A percentile compares a stretch with the other conserved stretches of the same genome.
Evolutionary conservation across 2,888 invertebrate genomes (phyloP).

Genomic region (Strigamia transsilvanica): DNA sequence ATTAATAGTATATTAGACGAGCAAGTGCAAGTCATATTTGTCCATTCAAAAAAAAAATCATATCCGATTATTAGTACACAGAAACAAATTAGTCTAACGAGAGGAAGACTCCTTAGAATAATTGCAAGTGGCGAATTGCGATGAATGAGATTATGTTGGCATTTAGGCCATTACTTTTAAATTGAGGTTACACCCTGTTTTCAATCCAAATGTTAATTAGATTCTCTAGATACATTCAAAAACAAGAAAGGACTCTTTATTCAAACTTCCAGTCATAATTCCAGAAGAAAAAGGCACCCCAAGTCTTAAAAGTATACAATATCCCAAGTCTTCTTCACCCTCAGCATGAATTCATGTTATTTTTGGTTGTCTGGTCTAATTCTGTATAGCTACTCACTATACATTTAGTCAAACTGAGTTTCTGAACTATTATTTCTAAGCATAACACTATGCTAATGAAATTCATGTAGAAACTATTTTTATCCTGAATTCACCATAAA

Average conservation of each 20-base stretch:
- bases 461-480: too few relatives aligned
- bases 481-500: too few relatives aligned
- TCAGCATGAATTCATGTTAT: neutral
- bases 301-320: neutral
- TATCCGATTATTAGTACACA: neutral
- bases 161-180: constrained; percentile 30
- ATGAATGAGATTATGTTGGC: neutral
- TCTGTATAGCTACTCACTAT: neutral
- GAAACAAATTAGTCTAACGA: neutral
- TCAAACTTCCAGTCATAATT: neutral
- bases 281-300: too few relatives aligned
- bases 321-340: neutral
- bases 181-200: constrained; percentile 30
- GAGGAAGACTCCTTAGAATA: neutral
- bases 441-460: too few relatives aligned
- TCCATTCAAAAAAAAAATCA: neutral
- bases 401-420: neutral
- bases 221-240: neutral
- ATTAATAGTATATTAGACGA: neutral
- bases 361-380: constrained; percentile 21
- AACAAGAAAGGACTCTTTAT: neutral
- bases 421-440: neutral
- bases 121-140: neutral
- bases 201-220: neutral
- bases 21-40: neutral